Evolutionary conservation across 1,140 invertebrate species (phyloP), one percentile per base, ranked within the genome.

Genomic region (Charaxes varanes): DNA sequence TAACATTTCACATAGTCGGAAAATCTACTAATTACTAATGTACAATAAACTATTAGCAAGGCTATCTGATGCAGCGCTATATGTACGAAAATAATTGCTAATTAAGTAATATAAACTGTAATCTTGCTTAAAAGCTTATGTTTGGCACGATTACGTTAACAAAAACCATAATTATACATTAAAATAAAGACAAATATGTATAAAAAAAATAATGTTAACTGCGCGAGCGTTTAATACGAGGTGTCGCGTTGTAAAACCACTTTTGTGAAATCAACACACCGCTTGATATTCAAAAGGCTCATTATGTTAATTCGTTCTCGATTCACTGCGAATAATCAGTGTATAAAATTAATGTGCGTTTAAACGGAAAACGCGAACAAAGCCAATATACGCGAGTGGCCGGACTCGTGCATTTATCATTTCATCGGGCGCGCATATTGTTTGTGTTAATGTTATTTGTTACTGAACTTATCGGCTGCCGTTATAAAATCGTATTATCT

Each of bases 381-480:
- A 67, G 63, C 65, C 71, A 79, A 76, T 76, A 68, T 71, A 71
- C 58, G 55, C 58, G 63, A 54, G 55, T 54, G 49, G 61, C 45
- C 55, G 53, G 66, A 66, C 62, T 54, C 50, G 53, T 50, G 62
- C 53, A 76, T 77, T 77, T 76, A 77, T 77, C 68, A 79, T 78
- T 69, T 72, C 56, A 62, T 62, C 68, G 54, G 55, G 62, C 63
- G 41, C 52, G 55, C 63, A 67, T 62, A 76, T 78, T 82, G 69
- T 82, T 78, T 81, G 65, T 73, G 66, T 79, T 79, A 76, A 78
- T 81, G 72, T 71, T 77, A 76, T 76, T 78, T 79, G 70, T 70
- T 61, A 43, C 54, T 57, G 36, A 55, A 64, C 68, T 74, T 79
- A 76, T 78, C 66, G 55, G 49, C 61, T 70, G 40, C 53, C 73